These are phyloP conservation scores for Pampus argenteus DNA, from an alignment of 2,797 vertebrate genomes.

Conservation along the genomic window DNA sequence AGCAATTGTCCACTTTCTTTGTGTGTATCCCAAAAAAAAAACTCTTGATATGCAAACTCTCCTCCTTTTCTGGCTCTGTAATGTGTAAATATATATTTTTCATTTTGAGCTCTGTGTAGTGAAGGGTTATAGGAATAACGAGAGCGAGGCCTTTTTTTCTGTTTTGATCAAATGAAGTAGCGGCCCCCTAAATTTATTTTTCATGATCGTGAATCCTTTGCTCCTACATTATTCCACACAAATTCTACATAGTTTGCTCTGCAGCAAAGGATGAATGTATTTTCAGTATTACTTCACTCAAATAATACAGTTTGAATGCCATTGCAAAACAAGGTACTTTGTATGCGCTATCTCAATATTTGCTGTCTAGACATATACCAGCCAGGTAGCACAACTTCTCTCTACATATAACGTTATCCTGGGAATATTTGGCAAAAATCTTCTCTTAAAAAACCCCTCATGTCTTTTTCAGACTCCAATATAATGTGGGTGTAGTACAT, in stretches of 20 bases:
- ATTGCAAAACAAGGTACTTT: slow-evolving; percentile 27
- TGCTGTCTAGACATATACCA: slow-evolving; percentile 32
- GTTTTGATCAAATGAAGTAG: slow-evolving; percentile 13
- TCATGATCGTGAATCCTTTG: slow-evolving; percentile 15
- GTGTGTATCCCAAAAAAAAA: slow-evolving; percentile 30
- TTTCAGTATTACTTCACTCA: slow-evolving; percentile 9
- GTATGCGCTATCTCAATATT: slow-evolving; percentile 40
- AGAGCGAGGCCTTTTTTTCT: background rate
- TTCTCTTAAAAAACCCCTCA: slow-evolving; percentile 14
- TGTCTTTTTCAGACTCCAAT: slow-evolving; percentile 3
- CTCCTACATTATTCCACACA: background rate
- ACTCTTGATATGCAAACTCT: slow-evolving; percentile 18
- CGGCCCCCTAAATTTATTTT: slow-evolving; percentile 9
- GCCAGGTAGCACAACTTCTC: slow-evolving; percentile 19
- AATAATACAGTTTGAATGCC: slow-evolving; percentile 24
- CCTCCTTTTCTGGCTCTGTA: slow-evolving; percentile 21
- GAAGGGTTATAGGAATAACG: slow-evolving; percentile 3
- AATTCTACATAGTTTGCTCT: slow-evolving; percentile 1
- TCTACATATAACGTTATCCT: background rate
- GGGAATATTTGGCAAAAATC: slow-evolving; percentile 20
- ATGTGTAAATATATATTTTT: slow-evolving; percentile 36
- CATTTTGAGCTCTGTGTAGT: slow-evolving; percentile 19
- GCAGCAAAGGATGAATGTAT: background rate
- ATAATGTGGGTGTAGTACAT: background rate
- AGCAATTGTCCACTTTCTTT: slow-evolving; percentile 44